Evolutionary conservation across 1,140 invertebrate species (phyloP).

Genomic region (Aphaenogaster rudis): DNA sequence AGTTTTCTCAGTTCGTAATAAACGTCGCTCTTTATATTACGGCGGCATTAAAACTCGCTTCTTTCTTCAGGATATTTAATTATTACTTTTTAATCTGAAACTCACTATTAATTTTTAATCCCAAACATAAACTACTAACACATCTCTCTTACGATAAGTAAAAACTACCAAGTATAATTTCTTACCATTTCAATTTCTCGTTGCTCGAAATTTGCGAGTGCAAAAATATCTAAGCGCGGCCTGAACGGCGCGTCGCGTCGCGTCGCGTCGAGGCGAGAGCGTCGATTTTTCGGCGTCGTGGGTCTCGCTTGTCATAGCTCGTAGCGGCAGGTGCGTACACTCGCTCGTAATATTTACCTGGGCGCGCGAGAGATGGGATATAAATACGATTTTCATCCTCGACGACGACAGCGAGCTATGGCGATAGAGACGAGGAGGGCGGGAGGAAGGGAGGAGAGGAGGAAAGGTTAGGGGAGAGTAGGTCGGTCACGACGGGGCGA

Average conservation of each 20-base stretch:
- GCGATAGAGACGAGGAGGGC: slow-evolving; percentile 52
- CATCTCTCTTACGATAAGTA: neutral
- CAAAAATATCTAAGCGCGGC: slow-evolving; percentile 22
- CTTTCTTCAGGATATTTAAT: slow-evolving; percentile 23
- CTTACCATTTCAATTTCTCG: neutral
- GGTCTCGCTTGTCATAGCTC: slow-evolving; percentile 39
- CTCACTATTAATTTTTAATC: neutral
- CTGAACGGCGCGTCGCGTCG: neutral
- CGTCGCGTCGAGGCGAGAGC: neutral
- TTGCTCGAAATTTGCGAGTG: slow-evolving; percentile 6
- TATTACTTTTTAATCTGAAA: slow-evolving; percentile 16
- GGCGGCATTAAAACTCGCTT: neutral
- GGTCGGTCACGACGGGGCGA: slow-evolving; percentile 40
- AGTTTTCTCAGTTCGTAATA: slow-evolving; percentile 12
- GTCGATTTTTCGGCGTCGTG: slow-evolving; percentile 48
- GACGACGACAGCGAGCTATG: slow-evolving; percentile 37
- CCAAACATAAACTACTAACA: neutral
- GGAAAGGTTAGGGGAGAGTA: slow-evolving; percentile 55
- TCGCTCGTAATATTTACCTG: slow-evolving; percentile 75
- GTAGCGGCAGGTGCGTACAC: slow-evolving; percentile 58
- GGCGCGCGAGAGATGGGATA: slow-evolving; percentile 76
- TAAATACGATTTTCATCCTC: slow-evolving; percentile 79
- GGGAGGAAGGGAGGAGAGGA: slow-evolving; percentile 29
- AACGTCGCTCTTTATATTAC: slow-evolving; percentile 24
- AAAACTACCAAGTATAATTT: neutral